Base-by-base conservation (phyloP, 2,888 invertebrate species). In the Lingula anatina region DNA sequence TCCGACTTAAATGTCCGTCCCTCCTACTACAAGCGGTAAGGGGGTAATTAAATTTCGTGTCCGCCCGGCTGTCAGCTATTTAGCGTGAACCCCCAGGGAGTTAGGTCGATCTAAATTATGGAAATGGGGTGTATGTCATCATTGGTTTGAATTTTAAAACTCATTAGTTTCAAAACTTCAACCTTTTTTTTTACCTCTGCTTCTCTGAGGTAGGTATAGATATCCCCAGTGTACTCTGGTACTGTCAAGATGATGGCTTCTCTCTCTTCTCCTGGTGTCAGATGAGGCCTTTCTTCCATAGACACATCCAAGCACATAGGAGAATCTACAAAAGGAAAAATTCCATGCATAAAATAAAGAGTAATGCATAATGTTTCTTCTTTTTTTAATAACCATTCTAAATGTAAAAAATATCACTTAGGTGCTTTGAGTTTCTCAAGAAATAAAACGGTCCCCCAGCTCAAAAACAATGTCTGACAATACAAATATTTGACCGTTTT, bases 151-250 rank as follows among this genome's bases (percentile, higher is more conserved):
- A 31, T 3, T 37, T n/a, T n/a, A n/a, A n/a, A n/a, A n/a, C n/a
- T n/a, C n/a, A n/a, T n/a, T n/a, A n/a, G n/a, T n/a, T n/a, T n/a
- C n/a, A n/a, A n/a, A n/a, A n/a, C n/a, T n/a, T n/a, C n/a, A n/a
- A n/a, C n/a, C n/a, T n/a, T n/a, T n/a, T n/a, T n/a, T n/a, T 21
- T 51, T 78, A 88, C 89, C 86, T 94, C 93, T 68, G 86, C 84
- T 70, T 86, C 83, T 64, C 85, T 83, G 78, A 93, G 84, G 77
- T 93, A 90, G 54, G 83, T 79, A 70, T 90, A 87, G 65, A 94
- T 92, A 65, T 90, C 88, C 53, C 83, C 83, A 55, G 88, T 84
- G 75, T 93, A 93, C 73, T 91, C 89, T 46, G 71, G 69, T 1
- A 67, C 61, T 41, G 84, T 84, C 7, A 66, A 53, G 36, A 71